Evolutionary conservation across 2,113 vertebrate genomes (phyloP), one percentile per base, ranked within the genome.

Genomic region (Salvator merianae): DNA sequence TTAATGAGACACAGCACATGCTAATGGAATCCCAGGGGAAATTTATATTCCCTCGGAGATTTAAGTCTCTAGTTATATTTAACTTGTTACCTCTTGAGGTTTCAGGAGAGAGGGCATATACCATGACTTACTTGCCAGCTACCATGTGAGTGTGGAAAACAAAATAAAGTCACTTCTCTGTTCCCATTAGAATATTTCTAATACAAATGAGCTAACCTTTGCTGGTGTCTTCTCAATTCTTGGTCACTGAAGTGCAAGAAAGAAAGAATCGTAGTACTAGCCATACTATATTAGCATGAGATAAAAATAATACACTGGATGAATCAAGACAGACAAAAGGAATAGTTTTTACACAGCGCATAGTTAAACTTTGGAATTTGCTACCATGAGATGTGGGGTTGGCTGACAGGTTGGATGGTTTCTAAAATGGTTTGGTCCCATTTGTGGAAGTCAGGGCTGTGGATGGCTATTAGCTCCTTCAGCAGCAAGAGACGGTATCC

Each of bases 21-120:
- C 87, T 92, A 93, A 88, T 92, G 73, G 80, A 87, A 92, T 87
- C 72, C 79, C 91, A 50, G 81, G 88, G 84, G 79, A 91, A 85
- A 91, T 84, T 77, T 76, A 79, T 88, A 81, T 87, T 85, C n/a
- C 76, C 53, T 50, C 22, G 66, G 80, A 90, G 91, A 91, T 91
- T 85, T 79, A 86, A 79, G 81, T 90, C 84, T 90, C 84, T 84
- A 50, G 79, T 81, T 87, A 80, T 55, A 84, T 77, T 89, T 87
- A 66, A 65, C 69, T 80, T 92, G 86, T 87, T 71, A 73, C 77
- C 53, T 43, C 55, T 90, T 62, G 81, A 82, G 81, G 63, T 77
- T 91, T 87, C 80, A 80, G 87, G 88, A 86, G 87, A 24, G 22
- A 13, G 14, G 3, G 18, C 5, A 71, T 91, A 72, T 75, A 87